Conservation (phyloP, 2,113 vertebrate species). For the Zosterops japonicus region DNA sequence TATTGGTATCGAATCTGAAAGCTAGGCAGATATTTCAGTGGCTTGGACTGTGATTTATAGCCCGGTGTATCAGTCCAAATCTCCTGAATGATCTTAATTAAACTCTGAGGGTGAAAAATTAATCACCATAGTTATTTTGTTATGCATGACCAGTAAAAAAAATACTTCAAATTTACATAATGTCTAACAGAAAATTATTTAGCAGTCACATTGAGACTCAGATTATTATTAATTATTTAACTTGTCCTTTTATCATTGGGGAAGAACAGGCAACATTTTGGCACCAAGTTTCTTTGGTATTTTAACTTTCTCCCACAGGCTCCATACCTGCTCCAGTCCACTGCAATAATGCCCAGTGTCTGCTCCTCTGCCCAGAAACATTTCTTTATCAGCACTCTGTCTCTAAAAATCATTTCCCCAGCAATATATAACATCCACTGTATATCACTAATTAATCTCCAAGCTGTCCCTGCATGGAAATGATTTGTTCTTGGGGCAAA, state of each 20-base stretch:
- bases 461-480: background rate
- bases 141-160: constrained; percentile 47
- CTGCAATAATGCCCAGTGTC: background rate
- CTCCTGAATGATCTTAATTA: constrained; percentile 55
- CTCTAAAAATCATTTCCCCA: background rate
- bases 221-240: constrained; percentile 40
- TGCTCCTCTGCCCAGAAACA: background rate
- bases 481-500: background rate
- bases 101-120: constrained; percentile 61
- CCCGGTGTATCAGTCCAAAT: background rate
- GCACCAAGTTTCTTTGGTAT: background rate
- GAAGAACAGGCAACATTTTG: background rate
- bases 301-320: background rate
- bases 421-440: background rate
- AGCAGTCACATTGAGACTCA: background rate
- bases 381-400: background rate
- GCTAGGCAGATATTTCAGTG: background rate
- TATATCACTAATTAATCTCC: background rate
- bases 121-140: constrained; percentile 34
- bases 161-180: constrained; percentile 51
- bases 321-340: background rate
- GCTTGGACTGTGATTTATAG: constrained; percentile 28
- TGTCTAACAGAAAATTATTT: constrained; percentile 32
- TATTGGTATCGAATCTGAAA: background rate
- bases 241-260: background rate